Percentiles rank a stretch among this genome's conserved stretches.
These are phyloP conservation scores for Drosophila ironensis DNA, from an alignment of 1,140 invertebrate genomes.

Conservation along the genomic window DNA sequence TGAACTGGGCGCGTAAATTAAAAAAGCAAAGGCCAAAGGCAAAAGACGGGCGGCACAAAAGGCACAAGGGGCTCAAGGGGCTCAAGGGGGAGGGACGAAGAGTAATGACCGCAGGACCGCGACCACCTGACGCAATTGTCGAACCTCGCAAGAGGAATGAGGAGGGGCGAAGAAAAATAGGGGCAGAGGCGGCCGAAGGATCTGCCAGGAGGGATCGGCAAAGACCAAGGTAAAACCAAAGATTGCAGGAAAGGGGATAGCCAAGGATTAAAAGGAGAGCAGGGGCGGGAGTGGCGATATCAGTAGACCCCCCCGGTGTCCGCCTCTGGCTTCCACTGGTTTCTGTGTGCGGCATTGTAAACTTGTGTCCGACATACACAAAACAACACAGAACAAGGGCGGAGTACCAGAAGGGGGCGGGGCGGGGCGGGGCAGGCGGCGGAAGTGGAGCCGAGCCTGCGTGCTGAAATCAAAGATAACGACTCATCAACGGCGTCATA, in stretches of 20 bases:
- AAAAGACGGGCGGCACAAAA: not conserved
- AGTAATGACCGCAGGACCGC: slow-evolving; percentile 54
- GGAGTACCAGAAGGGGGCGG: not conserved
- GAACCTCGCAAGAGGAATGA: not conserved
- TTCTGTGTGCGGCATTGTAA: slow-evolving; percentile 11
- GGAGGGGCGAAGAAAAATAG: no score
- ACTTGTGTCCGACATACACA: slow-evolving; percentile 6
- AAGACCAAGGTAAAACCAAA: no score
- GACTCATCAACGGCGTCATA: slow-evolving; percentile 77
- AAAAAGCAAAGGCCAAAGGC: slow-evolving; percentile 20
- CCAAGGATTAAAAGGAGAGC: not conserved
- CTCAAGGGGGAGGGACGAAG: not conserved
- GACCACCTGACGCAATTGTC: slow-evolving; percentile 52
- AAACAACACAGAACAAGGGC: not conserved
- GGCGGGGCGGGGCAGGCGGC: slow-evolving; percentile 10
- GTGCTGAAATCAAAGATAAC: slow-evolving; percentile 75
- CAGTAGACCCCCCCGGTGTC: no score
- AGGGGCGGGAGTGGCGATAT: not conserved
- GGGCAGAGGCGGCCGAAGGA: no score
- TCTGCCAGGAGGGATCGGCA: no score
- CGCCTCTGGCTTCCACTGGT: not conserved
- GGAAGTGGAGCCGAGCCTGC: slow-evolving; percentile 38
- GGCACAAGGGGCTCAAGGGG: not conserved
- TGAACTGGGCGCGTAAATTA: slow-evolving; percentile 62
- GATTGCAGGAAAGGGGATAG: not conserved